phyloP scores from a whole-genome alignment of 2,888 invertebrate species.

The Limnephilus auricula region DNA sequence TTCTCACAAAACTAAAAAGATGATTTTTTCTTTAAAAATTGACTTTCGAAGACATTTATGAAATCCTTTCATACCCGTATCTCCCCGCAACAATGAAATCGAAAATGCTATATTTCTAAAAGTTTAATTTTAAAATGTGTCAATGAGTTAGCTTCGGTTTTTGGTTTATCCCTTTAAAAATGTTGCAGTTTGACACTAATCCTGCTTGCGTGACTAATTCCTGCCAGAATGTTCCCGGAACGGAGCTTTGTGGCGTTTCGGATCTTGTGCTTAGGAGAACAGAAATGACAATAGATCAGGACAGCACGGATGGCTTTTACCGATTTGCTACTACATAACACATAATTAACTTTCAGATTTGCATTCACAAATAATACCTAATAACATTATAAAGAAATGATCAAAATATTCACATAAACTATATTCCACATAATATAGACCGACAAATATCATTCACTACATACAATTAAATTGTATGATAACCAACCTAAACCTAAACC shows the following conservation, averaged over 20 bases:
- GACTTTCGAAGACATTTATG: neutral
- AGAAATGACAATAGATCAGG: conserved; percentile 23
- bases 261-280: conserved; percentile 5
- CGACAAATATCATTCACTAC: no score
- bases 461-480: no score
- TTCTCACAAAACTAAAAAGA: neutral
- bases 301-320: neutral
- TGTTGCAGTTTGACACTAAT: conserved; percentile 58
- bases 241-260: conserved; percentile 23
- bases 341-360: neutral
- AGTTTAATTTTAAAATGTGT: conserved; percentile 55
- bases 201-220: conserved; percentile 60
- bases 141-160: conserved; percentile 56
- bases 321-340: neutral
- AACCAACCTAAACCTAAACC: no score
- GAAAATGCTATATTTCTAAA: conserved; percentile 35
- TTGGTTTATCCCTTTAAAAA: conserved; percentile 47
- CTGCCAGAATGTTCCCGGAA: conserved; percentile 54
- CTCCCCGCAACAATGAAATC: conserved; percentile 40
- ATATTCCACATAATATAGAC: no score
- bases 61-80: neutral
- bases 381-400: neutral
- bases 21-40: neutral
- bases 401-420: neutral
- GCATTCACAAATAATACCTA: neutral